Evolutionary conservation across 1,140 invertebrate genomes (phyloP), one percentile per base, ranked within the genome.

Genomic region (Drosophila trapezifrons): DNA sequence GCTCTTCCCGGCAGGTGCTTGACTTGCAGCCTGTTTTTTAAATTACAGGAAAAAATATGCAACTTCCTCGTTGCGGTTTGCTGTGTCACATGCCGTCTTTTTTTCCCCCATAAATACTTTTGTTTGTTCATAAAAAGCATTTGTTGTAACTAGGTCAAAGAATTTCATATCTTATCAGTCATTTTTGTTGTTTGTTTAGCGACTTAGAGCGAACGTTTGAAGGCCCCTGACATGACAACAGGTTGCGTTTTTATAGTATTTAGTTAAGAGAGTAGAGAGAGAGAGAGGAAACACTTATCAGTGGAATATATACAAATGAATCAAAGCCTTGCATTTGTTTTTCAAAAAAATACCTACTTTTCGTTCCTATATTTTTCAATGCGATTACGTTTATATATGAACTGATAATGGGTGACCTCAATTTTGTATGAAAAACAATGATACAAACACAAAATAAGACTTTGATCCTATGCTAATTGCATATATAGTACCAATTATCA

Each of bases 1-100:
- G n/a, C n/a, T 57, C 27, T 46, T n/a, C 57, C 22, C 27, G 62
- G 83, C 83, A 86, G 83, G 83, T 86, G 83, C 60, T 86, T 87
- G 76, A 86, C 83, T 85, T 82, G 76, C 79, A 63, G 58, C 56
- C 64, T 63, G 62, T 58, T 81, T 38, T 17, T 17, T 10, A 60
- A 73, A 65, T 54, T 67, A 43, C 65, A 59, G 55, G 40, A 63
- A 62, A 62, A 65, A 55, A 29, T 46, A 64, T 52, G 22, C 58
- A 72, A 84, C 66, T 65, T 80, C 65, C 55, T 18, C 22, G 46
- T 59, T 87, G 82, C 51, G 75, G 83, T 76, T 72, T 59, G 20
- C 49, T 47, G 15, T 65, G 75, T 73, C 82, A 78, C 62, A 81
- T 81, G 82, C 66, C 62, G 40, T 10, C 15, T 25, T 51, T 70